Evolutionary conservation across 2,797 vertebrate genomes (phyloP), one percentile per base, ranked within the genome.

Genomic region (Sebastes aleutianus): DNA sequence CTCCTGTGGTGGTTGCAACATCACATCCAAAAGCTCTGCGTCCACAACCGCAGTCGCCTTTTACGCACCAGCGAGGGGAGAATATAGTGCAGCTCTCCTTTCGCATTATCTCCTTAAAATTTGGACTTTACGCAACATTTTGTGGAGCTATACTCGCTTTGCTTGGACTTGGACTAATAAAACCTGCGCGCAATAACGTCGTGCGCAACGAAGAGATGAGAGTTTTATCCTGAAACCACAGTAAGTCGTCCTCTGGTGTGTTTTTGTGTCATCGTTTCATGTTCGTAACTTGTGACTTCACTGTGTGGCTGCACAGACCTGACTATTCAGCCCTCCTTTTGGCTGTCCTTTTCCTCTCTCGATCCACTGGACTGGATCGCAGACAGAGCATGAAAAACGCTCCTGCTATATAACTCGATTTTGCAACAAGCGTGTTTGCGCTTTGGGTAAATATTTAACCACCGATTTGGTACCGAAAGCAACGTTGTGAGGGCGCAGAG

Each of bases 1-100:
- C 93, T 96, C 91, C 92, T 91, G 36, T 96, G 96, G 96, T 96
- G 94, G 97, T 96, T 95, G 97, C 97, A 96, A 96, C 96, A 96
- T 94, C 96, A 95, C 88, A 95, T 95, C 95, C 88, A 95, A 95
- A 92, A 92, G 88, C 91, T 94, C 92, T 88, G 96, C 96, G 96
- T 97, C 96, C 96, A 96, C 94, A 91, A 93, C 94, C 88, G 96
- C 96, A 95, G 96, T 96, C 91, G 95, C 94, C 80, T 96, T 93
- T 93, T 91, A 92, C 92, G 89, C 93, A 91, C 91, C 87, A 90
- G 89, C 94, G 87, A 91, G 90, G 80, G 88, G 93, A 91, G 89
- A 80, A 89, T 77, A 87, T 77, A 87, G 91, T 66, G 88, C 85
- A 74, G 47, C 67, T 83, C 85, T 85, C 76, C 82, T 26, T 43